phyloP scores from a whole-genome alignment of 2,797 vertebrate genomes.

The Sus cebifrons region DNA sequence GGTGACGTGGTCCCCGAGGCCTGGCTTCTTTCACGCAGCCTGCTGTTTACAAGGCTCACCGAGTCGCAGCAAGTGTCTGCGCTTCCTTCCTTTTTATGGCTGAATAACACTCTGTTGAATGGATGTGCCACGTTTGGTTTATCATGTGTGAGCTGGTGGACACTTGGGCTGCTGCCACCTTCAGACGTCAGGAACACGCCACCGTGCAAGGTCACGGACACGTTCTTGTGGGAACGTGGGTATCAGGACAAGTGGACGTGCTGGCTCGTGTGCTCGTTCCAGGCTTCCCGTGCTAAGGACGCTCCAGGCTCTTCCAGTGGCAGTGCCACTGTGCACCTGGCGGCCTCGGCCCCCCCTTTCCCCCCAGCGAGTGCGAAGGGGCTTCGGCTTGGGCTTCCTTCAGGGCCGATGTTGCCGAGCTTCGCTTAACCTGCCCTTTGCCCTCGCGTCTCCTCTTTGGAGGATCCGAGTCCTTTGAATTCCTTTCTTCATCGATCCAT shows the following conservation, averaged over 20 bases:
- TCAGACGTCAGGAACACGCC: not conserved
- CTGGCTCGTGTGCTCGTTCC: not conserved
- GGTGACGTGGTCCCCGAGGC: rapidly evolving
- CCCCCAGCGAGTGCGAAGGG: no score
- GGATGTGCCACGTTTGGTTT: not conserved
- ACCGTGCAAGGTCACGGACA: rapidly evolving
- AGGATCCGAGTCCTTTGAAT: not conserved
- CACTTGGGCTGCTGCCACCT: not conserved
- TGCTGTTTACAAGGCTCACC: not conserved
- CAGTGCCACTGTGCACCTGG: no score
- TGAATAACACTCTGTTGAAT: not conserved
- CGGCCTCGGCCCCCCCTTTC: no score
- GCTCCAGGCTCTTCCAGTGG: not conserved
- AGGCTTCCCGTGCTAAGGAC: rapidly evolving
- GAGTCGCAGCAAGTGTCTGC: rapidly evolving
- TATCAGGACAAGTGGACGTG: no score
- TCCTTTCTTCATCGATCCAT: not conserved
- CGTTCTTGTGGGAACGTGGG: not conserved
- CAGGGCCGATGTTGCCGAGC: rapidly evolving
- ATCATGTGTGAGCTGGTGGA: rapidly evolving
- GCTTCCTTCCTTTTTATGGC: not conserved
- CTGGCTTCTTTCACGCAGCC: not conserved
- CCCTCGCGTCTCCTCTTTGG: not conserved
- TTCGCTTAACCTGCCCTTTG: not conserved
- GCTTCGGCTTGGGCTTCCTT: not conserved